Evolutionary conservation across 1,140 invertebrate species (phyloP).

Genomic region (Coptotermes formosanus): DNA sequence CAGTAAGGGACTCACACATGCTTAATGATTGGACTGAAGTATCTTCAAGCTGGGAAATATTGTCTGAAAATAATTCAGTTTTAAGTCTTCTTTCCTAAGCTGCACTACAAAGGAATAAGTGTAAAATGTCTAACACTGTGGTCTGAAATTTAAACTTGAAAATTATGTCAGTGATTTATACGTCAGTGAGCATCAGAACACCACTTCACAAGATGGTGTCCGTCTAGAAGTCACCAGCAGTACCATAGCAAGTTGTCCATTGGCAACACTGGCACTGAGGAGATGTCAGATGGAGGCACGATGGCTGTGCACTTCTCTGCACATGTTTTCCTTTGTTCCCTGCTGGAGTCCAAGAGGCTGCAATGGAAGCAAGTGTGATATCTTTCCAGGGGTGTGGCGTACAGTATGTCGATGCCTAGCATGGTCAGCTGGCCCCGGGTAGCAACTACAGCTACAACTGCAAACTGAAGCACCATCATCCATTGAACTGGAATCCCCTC

Average conservation of each 20-base stretch:
- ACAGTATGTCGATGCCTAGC: slow-evolving; percentile 59
- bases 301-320: slow-evolving; percentile 30
- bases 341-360: slow-evolving; percentile 27
- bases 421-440: slow-evolving; percentile 40
- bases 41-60: not conserved
- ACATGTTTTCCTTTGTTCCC: not conserved
- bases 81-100: not conserved
- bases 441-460: slow-evolving; percentile 76
- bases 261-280: slow-evolving; percentile 23
- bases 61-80: not conserved
- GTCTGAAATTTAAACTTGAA: slow-evolving; percentile 10
- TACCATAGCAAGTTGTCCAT: not conserved
- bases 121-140: not conserved
- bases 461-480: slow-evolving; percentile 75
- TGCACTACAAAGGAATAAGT: not conserved
- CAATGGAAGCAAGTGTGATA: slow-evolving; percentile 67
- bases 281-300: slow-evolving; percentile 33
- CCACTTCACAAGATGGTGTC: slow-evolving; percentile 6
- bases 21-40: not conserved
- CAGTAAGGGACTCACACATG: not conserved
- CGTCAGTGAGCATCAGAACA: slow-evolving; percentile 20
- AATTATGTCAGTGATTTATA: not conserved
- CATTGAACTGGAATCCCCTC: slow-evolving; percentile 31
- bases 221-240: slow-evolving; percentile 5
- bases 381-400: slow-evolving; percentile 69